Evolutionary conservation across 2,797 vertebrate species (phyloP), one percentile per base, ranked within the genome.

Genomic region (Micrastur ruficollis): DNA sequence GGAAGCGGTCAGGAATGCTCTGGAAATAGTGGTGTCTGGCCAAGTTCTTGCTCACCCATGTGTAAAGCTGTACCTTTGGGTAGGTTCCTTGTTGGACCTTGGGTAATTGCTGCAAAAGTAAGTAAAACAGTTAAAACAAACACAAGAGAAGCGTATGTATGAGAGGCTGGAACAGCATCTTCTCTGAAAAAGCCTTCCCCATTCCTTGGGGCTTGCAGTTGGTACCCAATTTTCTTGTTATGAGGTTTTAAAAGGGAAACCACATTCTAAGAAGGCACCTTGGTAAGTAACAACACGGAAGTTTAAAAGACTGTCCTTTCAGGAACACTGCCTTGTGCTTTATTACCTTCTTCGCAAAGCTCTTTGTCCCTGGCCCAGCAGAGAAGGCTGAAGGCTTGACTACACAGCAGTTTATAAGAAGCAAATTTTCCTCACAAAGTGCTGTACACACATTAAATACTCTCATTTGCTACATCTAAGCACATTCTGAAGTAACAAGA

Each of bases 31-130:
- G 95, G 14, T 68, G 68, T 78, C 71, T 32, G 55, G 62, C 27
- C 29, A 36, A 17, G 40, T 95, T 98, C 67, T 73, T 81, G 22
- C 31, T 81, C 29, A 98, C 94, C 98, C 99, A 98, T 98, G 96
- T 2, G 44, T 15, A 18, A 98, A 97, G 14, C 97, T 95, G 67
- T 89, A 90, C 21, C 66, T 97, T 81, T 85, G 96, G 93, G 85
- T 21, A 53, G 91, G 81, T 72, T 94, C 95, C 68, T 84, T 95
- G 84, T 61, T 65, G 17, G 47, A 91, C 15, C 85, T 90, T 68
- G 95, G 93, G 46, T 98, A 97, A 92, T 99, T 99, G 80, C 99
- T 99, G 97, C 34, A 36, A 86, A 85, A 71, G 47, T 82, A 94
- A 50, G 25, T 90, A 20, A 25, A 96, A 46, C 8, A 58, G 27